These are phyloP conservation scores for Biston stratarius DNA, from an alignment of 2,888 invertebrate genomes.

Conservation along the genomic window DNA sequence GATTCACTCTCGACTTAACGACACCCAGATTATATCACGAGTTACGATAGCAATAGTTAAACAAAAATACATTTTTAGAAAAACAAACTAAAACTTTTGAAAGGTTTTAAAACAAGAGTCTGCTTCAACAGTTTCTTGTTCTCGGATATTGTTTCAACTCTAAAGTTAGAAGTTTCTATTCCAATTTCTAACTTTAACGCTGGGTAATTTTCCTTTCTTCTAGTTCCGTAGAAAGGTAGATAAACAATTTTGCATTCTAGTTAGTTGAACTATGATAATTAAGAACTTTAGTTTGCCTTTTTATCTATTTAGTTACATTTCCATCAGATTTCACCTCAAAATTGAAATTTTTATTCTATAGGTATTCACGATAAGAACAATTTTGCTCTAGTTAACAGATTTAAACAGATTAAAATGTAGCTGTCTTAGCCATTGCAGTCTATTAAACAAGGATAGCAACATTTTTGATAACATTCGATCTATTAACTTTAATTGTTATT, in stretches of 20 bases:
- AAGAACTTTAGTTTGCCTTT: background rate
- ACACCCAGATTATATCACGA: too few species aligned
- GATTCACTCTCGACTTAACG: too few species aligned
- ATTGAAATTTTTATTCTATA: background rate
- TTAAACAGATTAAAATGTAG: too few species aligned
- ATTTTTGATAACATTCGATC: background rate
- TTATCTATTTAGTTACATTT: too few species aligned
- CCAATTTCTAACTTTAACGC: constrained; percentile 34
- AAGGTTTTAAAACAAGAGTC: constrained; percentile 23
- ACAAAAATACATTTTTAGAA: background rate
- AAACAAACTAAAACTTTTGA: constrained; percentile 15
- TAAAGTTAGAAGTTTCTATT: constrained; percentile 35
- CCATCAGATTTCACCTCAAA: too few species aligned
- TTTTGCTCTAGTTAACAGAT: too few species aligned
- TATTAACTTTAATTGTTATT: background rate
- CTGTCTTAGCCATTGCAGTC: too few species aligned
- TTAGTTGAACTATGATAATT: background rate
- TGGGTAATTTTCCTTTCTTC: constrained; percentile 33
- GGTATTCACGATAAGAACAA: too few species aligned
- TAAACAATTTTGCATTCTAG: constrained; percentile 20
- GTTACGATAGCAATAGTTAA: too few species aligned
- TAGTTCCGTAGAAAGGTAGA: constrained; percentile 11
- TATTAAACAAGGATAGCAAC: too few species aligned
- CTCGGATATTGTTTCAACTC: constrained; percentile 36
- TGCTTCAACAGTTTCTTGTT: constrained; percentile 30